Evolutionary conservation across 1,140 invertebrate genomes (phyloP).

Genomic region (Hormaphis cornu): DNA sequence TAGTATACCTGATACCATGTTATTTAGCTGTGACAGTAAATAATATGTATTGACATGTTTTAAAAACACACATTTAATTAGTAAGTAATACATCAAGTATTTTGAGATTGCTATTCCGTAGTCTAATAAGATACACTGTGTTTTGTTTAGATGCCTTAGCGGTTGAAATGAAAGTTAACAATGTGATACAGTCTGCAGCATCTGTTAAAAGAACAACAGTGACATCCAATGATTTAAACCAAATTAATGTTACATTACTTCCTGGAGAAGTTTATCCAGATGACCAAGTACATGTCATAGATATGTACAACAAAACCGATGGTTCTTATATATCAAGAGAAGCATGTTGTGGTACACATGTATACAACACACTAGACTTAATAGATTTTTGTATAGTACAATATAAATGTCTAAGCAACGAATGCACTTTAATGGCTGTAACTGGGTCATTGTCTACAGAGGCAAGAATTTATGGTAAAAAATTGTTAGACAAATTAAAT

Average conservation of each 20-base stretch:
- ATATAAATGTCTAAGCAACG: slow-evolving; percentile 52
- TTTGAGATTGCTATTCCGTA: too few species aligned
- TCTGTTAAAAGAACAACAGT: slow-evolving; percentile 50
- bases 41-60: too few species aligned
- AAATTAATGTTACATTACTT: slow-evolving; percentile 52
- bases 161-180: slow-evolving; percentile 55
- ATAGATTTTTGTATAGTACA: slow-evolving; percentile 57
- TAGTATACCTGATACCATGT: too few species aligned
- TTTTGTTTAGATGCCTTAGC: slow-evolving; percentile 43
- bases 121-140: too few species aligned
- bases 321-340: slow-evolving; percentile 52
- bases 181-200: slow-evolving; percentile 46
- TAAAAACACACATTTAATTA: too few species aligned
- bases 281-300: slow-evolving; percentile 52
- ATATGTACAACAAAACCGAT: slow-evolving; percentile 44
- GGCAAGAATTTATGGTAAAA: slow-evolving; percentile 36
- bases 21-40: too few species aligned
- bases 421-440: slow-evolving; percentile 51
- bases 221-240: slow-evolving; percentile 53
- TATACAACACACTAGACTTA: slow-evolving; percentile 55
- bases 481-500: neutral
- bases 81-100: too few species aligned
- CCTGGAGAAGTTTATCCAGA: slow-evolving; percentile 72
- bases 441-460: slow-evolving; percentile 49
- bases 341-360: slow-evolving; percentile 79